phyloP scores from a whole-genome alignment of 2,888 invertebrate species.

The Drosophila kokeensis region DNA sequence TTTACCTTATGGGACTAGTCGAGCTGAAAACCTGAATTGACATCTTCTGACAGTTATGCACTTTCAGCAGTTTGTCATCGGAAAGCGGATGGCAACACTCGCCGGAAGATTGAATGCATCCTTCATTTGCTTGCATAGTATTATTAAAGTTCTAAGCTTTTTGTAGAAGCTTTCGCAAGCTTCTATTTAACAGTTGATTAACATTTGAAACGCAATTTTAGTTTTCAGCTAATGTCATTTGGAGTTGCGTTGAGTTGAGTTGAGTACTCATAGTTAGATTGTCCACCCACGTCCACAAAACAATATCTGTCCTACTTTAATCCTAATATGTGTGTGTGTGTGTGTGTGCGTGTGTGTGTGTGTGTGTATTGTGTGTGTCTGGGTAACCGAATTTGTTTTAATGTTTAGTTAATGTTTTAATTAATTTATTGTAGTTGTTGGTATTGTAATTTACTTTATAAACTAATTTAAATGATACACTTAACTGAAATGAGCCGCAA shows the following conservation, averaged over 20 bases:
- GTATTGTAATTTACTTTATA: conserved; percentile 74
- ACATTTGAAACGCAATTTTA: conserved; percentile 4
- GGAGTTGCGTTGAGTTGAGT: conserved; percentile 5
- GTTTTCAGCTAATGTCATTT: conserved; percentile 40
- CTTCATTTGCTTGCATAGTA: neutral
- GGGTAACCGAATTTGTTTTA: conserved; percentile 63
- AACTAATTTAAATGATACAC: conserved; percentile 46
- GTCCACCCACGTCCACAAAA: conserved; percentile 34
- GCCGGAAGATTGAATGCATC: neutral
- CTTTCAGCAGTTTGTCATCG: neutral
- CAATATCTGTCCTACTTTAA: conserved; percentile 44
- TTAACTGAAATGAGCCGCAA: conserved; percentile 49
- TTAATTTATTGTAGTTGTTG: conserved; percentile 81
- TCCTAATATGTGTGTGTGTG: conserved; percentile 33
- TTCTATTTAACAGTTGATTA: neutral
- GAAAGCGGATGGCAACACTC: neutral
- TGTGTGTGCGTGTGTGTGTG: conserved; percentile 19
- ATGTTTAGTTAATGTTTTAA: conserved; percentile 70
- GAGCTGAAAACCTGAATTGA: neutral
- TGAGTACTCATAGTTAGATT: conserved; percentile 42
- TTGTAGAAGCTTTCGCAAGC: neutral
- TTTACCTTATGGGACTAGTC: neutral
- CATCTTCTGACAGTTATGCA: neutral
- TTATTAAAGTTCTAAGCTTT: neutral
- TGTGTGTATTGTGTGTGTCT: conserved; percentile 21